A percentile compares a stretch with the other conserved stretches of the same genome.
Conservation (phyloP, 2,888 invertebrate species). For the Acholoe squamosa region DNA sequence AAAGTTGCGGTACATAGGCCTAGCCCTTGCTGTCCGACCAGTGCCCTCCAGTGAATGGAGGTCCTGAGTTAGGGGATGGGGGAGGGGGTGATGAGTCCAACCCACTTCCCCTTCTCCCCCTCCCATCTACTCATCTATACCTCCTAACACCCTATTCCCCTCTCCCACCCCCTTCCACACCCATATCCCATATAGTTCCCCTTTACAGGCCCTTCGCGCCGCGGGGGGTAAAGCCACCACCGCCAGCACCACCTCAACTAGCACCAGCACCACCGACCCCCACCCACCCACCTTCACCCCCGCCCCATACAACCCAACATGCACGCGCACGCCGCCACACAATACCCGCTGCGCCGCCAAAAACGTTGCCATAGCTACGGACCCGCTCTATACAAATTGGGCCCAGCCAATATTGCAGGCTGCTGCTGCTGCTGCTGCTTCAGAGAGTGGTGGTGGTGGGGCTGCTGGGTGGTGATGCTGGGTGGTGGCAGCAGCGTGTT, state of each 20-base stretch:
- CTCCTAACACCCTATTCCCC: neutral
- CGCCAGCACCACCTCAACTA: neutral
- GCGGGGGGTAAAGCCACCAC: neutral
- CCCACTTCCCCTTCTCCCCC: neutral
- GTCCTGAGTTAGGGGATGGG: no score
- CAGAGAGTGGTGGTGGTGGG: neutral
- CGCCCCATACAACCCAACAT: conserved; percentile 47
- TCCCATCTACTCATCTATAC: neutral
- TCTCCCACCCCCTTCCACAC: conserved; percentile 11
- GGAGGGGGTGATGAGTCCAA: neutral
- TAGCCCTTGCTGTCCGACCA: no score
- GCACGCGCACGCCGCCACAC: conserved; percentile 58
- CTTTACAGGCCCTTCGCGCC: neutral
- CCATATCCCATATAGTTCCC: conserved; percentile 7
- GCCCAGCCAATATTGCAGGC: conserved; percentile 56
- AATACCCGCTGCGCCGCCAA: conserved; percentile 51
- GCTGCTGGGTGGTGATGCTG: neutral
- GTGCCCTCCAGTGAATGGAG: no score
- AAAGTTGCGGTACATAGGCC: no score
- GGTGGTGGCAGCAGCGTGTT: neutral
- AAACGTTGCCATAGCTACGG: conserved; percentile 62
- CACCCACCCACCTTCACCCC: neutral
- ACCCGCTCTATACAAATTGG: conserved; percentile 59
- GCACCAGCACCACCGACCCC: conserved; percentile 38
- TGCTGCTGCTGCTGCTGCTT: neutral